phyloP scores from a whole-genome alignment of 2,797 vertebrate genomes.

The Sebastes trivittatus region DNA sequence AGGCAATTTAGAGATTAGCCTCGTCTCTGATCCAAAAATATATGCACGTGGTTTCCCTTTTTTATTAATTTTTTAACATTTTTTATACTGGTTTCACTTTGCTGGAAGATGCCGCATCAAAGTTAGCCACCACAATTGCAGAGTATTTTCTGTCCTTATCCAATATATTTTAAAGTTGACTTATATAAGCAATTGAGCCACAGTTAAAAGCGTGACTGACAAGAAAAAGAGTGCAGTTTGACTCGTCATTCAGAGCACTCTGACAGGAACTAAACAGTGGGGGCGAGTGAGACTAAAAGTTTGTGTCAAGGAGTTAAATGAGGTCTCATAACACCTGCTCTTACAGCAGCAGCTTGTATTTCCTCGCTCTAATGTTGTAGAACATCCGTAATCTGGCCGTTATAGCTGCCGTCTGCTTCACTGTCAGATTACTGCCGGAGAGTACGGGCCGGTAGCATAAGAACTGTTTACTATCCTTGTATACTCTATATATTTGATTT shows the following conservation, averaged over 20 bases:
- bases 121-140: not conserved
- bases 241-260: not conserved
- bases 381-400: conserved; percentile 29
- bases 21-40: no score
- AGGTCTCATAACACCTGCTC: conserved; percentile 33
- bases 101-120: not conserved
- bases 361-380: not conserved
- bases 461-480: not conserved
- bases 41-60: no score
- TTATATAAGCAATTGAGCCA: conserved; percentile 10
- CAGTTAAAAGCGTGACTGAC: conserved; percentile 21
- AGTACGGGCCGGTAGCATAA: not conserved
- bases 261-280: conserved; percentile 21
- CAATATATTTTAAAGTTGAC: not conserved
- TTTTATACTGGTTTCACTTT: no score
- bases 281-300: conserved; percentile 24
- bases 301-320: conserved; percentile 34
- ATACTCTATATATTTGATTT: no score
- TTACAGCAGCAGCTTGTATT: conserved; percentile 21
- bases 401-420: conserved; percentile 10
- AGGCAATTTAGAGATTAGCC: no score
- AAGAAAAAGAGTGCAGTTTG: conserved; percentile 24
- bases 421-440: conserved; percentile 24
- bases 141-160: not conserved
- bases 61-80: no score